A percentile compares a stretch with the other conserved stretches of the same genome.
phyloP scores from a whole-genome alignment of 2,888 invertebrate species.

The Eucriotettix oculatus region DNA sequence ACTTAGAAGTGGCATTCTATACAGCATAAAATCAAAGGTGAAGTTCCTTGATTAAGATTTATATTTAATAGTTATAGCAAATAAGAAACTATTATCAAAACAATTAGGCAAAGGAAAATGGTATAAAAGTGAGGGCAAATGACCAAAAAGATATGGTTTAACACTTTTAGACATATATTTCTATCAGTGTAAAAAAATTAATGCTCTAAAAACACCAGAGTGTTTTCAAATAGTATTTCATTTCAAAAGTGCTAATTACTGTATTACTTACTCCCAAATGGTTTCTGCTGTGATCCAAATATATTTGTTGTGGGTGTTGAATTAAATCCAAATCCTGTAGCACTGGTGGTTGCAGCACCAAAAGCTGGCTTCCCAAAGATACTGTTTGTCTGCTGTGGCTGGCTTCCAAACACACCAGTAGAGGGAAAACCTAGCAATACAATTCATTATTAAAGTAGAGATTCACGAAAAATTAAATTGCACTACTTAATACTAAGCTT shows the following conservation, averaged over 20 bases:
- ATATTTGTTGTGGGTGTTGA: slow-evolving; percentile 21
- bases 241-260: neutral
- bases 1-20: too few relatives aligned
- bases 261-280: slow-evolving; percentile 26
- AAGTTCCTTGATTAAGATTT: too few relatives aligned
- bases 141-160: too few relatives aligned
- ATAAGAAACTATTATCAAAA: too few relatives aligned
- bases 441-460: too few relatives aligned
- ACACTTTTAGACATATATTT: too few relatives aligned
- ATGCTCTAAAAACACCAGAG: neutral
- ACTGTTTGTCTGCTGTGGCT: slow-evolving; percentile 25
- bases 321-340: slow-evolving; percentile 29
- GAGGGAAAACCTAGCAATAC: slow-evolving; percentile 31
- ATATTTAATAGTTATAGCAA: too few relatives aligned
- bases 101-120: too few relatives aligned
- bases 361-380: slow-evolving; percentile 53
- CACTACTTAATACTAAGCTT: too few relatives aligned
- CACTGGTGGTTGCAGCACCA: slow-evolving; percentile 32
- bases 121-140: too few relatives aligned
- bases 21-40: too few relatives aligned
- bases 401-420: slow-evolving; percentile 28
- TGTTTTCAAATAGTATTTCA: neutral
- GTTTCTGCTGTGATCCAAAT: slow-evolving; percentile 27
- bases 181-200: neutral
- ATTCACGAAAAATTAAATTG: too few relatives aligned